Evolutionary conservation across 2,113 vertebrate genomes (phyloP).

Genomic region (Polypterus bichir): DNA sequence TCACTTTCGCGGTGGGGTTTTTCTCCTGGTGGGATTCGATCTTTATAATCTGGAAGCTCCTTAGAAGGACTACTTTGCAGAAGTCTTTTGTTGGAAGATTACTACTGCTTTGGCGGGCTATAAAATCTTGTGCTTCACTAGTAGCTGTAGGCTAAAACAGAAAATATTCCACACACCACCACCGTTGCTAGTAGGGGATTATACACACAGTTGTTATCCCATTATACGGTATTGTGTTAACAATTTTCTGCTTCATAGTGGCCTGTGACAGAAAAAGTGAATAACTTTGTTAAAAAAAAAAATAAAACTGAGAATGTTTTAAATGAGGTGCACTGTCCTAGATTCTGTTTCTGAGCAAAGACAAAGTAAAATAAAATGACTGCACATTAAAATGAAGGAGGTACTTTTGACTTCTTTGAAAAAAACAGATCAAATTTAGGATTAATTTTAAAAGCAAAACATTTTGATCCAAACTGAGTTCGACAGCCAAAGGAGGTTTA

Average conservation of each 20-base stretch:
- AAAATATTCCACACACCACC: conserved; percentile 17
- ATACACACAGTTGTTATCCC: conserved; percentile 51
- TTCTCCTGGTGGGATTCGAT: conserved; percentile 27
- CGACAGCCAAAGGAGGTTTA: too few species aligned
- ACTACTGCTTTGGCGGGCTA: conserved; percentile 37
- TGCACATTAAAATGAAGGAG: too few species aligned
- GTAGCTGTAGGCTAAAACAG: too few species aligned
- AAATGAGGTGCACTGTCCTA: too few species aligned
- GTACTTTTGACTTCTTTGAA: too few species aligned
- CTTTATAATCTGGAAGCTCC: conserved; percentile 34
- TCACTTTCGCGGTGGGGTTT: conserved; percentile 27
- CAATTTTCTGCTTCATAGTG: conserved; percentile 47
- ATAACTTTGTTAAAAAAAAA: conserved; percentile 14
- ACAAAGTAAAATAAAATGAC: too few species aligned
- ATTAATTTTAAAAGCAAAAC: too few species aligned
- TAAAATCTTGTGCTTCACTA: conserved; percentile 11
- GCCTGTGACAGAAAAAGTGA: conserved; percentile 9
- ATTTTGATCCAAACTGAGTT: too few species aligned
- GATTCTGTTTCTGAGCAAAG: too few species aligned
- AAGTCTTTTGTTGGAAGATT: conserved; percentile 36
- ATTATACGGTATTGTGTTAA: conserved; percentile 46
- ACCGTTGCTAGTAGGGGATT: conserved; percentile 47
- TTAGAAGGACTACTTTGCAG: conserved; percentile 34
- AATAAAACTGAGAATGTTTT: background rate
- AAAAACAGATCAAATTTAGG: too few species aligned